phyloP scores from a whole-genome alignment of 2,113 vertebrate species.

The Scalopus aquaticus region DNA sequence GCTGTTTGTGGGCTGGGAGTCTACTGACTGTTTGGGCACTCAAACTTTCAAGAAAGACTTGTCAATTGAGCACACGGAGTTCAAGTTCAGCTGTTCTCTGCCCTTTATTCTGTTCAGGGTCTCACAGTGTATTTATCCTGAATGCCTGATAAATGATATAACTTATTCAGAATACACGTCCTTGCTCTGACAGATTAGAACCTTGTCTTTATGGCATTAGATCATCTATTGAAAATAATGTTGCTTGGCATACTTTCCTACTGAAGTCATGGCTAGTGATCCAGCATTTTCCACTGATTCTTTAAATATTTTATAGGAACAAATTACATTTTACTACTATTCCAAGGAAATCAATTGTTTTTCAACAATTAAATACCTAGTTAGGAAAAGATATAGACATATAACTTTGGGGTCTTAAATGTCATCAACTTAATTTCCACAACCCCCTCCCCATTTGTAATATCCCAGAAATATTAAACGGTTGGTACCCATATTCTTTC shows the following conservation, averaged over 20 bases:
- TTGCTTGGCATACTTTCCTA: constrained; percentile 53
- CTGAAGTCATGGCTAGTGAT: constrained; percentile 25
- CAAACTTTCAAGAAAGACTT: not conserved
- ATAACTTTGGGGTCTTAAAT: not conserved
- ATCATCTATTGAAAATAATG: constrained; percentile 52
- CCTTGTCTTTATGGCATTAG: constrained; percentile 57
- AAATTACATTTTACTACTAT: not conserved
- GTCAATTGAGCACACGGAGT: not conserved
- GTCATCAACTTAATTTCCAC: not conserved
- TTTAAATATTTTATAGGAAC: not conserved
- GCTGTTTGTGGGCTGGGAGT: not conserved
- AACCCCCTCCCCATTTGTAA: not conserved
- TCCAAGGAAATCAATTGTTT: not conserved
- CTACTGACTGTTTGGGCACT: not conserved
- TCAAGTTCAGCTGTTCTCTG: constrained; percentile 30
- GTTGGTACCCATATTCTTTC: not conserved
- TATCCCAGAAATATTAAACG: not conserved
- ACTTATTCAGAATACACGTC: not conserved
- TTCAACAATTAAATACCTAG: not conserved
- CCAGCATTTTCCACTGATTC: not conserved
- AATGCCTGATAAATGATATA: constrained; percentile 43
- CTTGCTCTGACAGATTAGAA: constrained; percentile 27
- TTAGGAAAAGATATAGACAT: not conserved
- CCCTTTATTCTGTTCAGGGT: not conserved
- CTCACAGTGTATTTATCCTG: not conserved